phyloP scores from a whole-genome alignment of 1,140 invertebrate genomes.

The Leptestheria dahalacensis region DNA sequence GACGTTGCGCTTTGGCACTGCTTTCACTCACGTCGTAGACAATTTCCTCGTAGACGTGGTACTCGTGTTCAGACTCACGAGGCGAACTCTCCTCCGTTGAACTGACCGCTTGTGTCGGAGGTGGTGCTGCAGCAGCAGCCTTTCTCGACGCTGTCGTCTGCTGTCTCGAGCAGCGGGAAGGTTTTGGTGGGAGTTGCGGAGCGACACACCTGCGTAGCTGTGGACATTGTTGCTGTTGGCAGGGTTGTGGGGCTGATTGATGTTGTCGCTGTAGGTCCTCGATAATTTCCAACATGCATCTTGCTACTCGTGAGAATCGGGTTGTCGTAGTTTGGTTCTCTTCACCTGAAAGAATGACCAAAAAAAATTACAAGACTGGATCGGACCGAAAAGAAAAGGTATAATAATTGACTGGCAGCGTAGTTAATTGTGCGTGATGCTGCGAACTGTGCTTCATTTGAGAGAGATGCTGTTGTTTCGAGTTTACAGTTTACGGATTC shows the following conservation, averaged over 20 bases:
- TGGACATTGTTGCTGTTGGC: slow-evolving; percentile 4
- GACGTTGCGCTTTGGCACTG: slow-evolving; percentile 10
- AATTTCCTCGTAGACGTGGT: slow-evolving; percentile 28
- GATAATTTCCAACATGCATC: slow-evolving; percentile 27
- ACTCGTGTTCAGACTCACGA: slow-evolving; percentile 21
- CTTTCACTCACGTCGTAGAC: slow-evolving; percentile 22
- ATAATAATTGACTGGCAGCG: background rate
- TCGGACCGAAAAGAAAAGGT: background rate
- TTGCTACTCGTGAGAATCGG: slow-evolving; percentile 25
- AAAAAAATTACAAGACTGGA: too few relatives aligned
- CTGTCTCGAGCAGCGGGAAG: background rate
- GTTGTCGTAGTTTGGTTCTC: slow-evolving; percentile 10
- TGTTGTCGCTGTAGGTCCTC: slow-evolving; percentile 23
- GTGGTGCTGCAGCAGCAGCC: background rate
- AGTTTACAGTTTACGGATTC: background rate
- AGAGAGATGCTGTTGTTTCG: too few relatives aligned
- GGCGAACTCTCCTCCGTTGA: background rate
- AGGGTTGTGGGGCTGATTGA: too few relatives aligned
- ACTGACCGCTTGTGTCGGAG: background rate
- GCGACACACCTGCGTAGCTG: background rate
- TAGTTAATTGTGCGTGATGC: too few relatives aligned
- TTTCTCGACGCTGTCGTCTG: background rate
- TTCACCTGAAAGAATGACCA: background rate
- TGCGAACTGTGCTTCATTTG: too few relatives aligned
- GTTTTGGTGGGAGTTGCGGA: background rate